Conservation (phyloP, 2,888 invertebrate species). For the Uloborus plumipes region DNA sequence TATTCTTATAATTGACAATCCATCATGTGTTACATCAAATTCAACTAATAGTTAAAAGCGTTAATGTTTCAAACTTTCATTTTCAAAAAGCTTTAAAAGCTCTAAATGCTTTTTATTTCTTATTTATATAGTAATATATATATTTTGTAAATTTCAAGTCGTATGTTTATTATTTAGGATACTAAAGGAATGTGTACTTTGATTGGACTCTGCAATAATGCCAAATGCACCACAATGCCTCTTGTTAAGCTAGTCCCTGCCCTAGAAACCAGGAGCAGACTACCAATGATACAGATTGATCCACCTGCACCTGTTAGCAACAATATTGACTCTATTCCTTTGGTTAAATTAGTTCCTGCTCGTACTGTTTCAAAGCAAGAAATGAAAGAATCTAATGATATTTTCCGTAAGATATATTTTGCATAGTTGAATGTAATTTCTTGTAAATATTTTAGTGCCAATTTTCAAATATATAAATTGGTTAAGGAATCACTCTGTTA, state of each 20-base stretch:
- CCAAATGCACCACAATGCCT: slow-evolving; percentile 8
- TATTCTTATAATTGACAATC: no score
- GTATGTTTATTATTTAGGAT: slow-evolving; percentile 23
- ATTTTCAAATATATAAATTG: no score
- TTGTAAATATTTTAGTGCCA: no score
- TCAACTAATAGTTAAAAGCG: no score
- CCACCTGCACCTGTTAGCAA: slow-evolving; percentile 4
- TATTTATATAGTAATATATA: neutral
- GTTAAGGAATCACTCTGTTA: no score
- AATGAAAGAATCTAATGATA: slow-evolving; percentile 32
- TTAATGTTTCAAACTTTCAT: no score
- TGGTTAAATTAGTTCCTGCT: slow-evolving; percentile 41
- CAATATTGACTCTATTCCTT: neutral
- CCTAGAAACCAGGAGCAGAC: slow-evolving; percentile 3
- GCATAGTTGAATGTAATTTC: no score
- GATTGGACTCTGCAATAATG: slow-evolving; percentile 75
- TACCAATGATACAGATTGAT: slow-evolving; percentile 22
- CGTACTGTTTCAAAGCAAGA: slow-evolving; percentile 21
- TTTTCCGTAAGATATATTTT: slow-evolving; percentile 39
- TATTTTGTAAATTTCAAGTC: neutral
- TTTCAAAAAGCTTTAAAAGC: no score
- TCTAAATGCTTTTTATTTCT: no score
- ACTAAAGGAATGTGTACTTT: slow-evolving; percentile 56
- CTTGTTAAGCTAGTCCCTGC: slow-evolving; percentile 35
- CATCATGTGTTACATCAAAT: no score